Evolutionary conservation across 2,888 invertebrate species (phyloP).

Genomic region (Acrobasis repandana): DNA sequence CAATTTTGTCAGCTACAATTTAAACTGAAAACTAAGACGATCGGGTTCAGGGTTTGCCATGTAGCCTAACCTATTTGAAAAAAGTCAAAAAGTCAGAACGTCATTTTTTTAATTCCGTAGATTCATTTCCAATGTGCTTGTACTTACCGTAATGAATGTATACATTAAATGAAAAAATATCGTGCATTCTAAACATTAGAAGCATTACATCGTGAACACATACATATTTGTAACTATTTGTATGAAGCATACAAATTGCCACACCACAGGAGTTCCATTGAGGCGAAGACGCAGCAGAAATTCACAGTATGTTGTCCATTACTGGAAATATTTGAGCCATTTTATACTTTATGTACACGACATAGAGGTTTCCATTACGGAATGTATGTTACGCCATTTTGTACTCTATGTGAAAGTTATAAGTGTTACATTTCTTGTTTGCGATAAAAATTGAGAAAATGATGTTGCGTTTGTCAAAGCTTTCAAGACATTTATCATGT

Average conservation of each 20-base stretch:
- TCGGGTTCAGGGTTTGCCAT: too few species aligned
- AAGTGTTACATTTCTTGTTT: not conserved
- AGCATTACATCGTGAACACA: not conserved
- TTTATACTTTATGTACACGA: conserved; percentile 4
- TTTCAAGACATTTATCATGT: not conserved
- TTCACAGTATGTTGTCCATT: conserved; percentile 10
- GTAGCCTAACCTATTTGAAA: too few species aligned
- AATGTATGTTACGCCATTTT: not conserved
- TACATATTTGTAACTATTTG: conserved; percentile 4
- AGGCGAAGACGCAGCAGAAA: conserved; percentile 3
- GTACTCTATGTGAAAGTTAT: not conserved
- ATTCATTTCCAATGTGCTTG: too few species aligned
- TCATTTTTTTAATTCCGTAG: too few species aligned
- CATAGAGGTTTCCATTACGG: not conserved
- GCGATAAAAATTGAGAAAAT: not conserved
- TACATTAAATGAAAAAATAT: too few species aligned
- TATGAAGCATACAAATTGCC: conserved; percentile 13
- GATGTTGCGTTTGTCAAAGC: not conserved
- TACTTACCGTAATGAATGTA: too few species aligned
- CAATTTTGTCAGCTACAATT: too few species aligned
- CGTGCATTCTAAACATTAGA: not conserved
- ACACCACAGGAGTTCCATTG: conserved; percentile 13
- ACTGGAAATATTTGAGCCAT: conserved; percentile 12
- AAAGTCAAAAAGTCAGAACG: too few species aligned
- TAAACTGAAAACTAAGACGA: too few species aligned